phyloP scores from a whole-genome alignment of 2,797 vertebrate genomes.

The Silurus aristotelis region DNA sequence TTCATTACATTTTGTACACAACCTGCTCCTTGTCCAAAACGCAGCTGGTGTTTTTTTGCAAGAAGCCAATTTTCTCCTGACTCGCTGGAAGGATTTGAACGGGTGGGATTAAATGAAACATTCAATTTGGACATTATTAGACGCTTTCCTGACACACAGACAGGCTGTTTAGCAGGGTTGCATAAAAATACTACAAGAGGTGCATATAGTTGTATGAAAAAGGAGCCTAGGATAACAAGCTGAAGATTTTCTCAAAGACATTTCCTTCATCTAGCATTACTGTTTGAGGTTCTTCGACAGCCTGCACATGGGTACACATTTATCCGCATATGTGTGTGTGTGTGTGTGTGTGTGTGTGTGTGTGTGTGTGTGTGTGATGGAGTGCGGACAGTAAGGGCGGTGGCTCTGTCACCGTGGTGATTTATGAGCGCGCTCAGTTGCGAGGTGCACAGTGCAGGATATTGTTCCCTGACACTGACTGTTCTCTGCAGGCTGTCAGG shows the following conservation, averaged over 20 bases:
- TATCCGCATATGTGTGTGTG: conserved; percentile 45
- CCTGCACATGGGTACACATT: conserved; percentile 37
- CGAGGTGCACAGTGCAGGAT: conserved; percentile 79
- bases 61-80: background rate
- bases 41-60: background rate
- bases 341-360: conserved; percentile 42
- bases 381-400: conserved; percentile 76
- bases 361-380: conserved; percentile 55
- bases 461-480: conserved; percentile 81
- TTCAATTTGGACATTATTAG: background rate
- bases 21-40: background rate
- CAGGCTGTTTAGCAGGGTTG: conserved; percentile 5
- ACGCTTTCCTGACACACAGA: conserved; percentile 6
- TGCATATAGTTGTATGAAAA: background rate
- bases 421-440: conserved; percentile 80
- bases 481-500: conserved; percentile 66
- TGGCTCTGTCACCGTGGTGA: conserved; percentile 81
- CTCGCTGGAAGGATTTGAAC: conserved; percentile 9
- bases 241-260: conserved; percentile 36
- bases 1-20: background rate
- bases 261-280: conserved; percentile 44
- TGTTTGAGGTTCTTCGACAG: conserved; percentile 55
- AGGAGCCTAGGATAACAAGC: background rate
- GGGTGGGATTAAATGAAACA: background rate
- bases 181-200: background rate